Evolutionary conservation across 1,140 invertebrate genomes (phyloP).

Genomic region (Venustaconcha ellipsiformis): DNA sequence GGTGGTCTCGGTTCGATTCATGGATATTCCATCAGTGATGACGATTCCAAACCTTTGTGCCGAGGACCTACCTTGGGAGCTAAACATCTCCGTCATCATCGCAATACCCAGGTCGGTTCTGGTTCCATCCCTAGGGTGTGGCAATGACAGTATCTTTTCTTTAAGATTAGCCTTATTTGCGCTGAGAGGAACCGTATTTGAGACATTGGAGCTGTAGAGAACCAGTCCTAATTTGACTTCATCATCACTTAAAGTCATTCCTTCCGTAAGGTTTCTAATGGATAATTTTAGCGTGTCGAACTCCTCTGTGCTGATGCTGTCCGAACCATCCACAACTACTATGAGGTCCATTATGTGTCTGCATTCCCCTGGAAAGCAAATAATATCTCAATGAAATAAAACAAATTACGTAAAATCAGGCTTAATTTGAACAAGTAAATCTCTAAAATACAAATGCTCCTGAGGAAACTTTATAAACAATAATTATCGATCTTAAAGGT

Average conservation of each 20-base stretch:
- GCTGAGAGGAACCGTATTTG: slow-evolving; percentile 19
- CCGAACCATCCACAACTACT: slow-evolving; percentile 37
- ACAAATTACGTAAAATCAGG: too few relatives aligned
- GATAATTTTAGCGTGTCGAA: slow-evolving; percentile 31
- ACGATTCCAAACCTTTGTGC: slow-evolving; percentile 38
- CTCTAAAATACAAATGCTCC: too few relatives aligned
- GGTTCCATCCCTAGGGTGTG: slow-evolving; percentile 32
- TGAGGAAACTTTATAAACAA: too few relatives aligned
- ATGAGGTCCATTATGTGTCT: slow-evolving; percentile 32
- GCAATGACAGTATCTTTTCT: slow-evolving; percentile 9
- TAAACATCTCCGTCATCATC: slow-evolving; percentile 28
- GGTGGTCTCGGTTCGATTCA: slow-evolving; percentile 23
- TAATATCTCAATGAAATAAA: neutral
- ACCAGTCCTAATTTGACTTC: slow-evolving; percentile 35
- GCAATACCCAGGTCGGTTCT: slow-evolving; percentile 29
- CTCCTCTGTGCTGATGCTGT: slow-evolving; percentile 32
- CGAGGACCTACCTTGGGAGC: slow-evolving; percentile 16
- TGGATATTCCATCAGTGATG: slow-evolving; percentile 43
- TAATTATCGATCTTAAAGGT: too few relatives aligned
- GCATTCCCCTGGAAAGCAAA: slow-evolving; percentile 24
- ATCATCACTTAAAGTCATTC: slow-evolving; percentile 21
- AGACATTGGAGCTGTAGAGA: slow-evolving; percentile 33
- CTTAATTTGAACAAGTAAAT: too few relatives aligned
- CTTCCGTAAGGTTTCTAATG: slow-evolving; percentile 24
- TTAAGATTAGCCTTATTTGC: slow-evolving; percentile 19